phyloP scores from a whole-genome alignment of 2,797 vertebrate genomes.

The Phalanger gymnotis region DNA sequence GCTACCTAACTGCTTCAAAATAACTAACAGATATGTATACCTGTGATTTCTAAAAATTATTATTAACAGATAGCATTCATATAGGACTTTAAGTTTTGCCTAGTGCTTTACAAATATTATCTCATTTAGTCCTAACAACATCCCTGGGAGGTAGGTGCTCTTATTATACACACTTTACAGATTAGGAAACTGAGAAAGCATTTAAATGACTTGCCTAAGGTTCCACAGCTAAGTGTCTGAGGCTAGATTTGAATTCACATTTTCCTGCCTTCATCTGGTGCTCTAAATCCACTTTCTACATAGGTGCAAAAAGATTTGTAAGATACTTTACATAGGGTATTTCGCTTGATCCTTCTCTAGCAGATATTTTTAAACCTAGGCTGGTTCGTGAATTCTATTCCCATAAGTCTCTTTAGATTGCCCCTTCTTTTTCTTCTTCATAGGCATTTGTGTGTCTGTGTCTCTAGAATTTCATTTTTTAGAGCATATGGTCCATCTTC shows the following conservation, averaged over 20 bases:
- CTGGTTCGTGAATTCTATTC: not conserved
- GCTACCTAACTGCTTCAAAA: no score
- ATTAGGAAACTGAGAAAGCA: not conserved
- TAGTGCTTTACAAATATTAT: not conserved
- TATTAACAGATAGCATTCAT: not conserved
- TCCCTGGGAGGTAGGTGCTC: no score
- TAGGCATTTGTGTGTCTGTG: not conserved
- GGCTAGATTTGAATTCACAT: not conserved
- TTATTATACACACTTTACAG: not conserved
- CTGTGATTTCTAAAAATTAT: not conserved
- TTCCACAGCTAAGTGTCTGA: not conserved
- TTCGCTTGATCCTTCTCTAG: not conserved
- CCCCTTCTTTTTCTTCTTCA: not conserved
- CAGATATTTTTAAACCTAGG: not conserved
- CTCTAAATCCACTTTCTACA: not conserved
- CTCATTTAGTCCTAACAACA: not conserved
- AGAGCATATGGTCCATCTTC: not conserved
- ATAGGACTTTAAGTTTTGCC: not conserved
- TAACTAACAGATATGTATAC: no score
- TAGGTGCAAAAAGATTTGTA: not conserved
- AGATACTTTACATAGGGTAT: not conserved
- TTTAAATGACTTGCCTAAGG: not conserved
- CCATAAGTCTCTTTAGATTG: not conserved
- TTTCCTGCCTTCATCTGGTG: not conserved
- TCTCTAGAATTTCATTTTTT: not conserved